A percentile compares a stretch with the other conserved stretches of the same genome.
These are phyloP conservation scores for Anas bernieri DNA, from an alignment of 2,797 vertebrate species.

Conservation along the genomic window DNA sequence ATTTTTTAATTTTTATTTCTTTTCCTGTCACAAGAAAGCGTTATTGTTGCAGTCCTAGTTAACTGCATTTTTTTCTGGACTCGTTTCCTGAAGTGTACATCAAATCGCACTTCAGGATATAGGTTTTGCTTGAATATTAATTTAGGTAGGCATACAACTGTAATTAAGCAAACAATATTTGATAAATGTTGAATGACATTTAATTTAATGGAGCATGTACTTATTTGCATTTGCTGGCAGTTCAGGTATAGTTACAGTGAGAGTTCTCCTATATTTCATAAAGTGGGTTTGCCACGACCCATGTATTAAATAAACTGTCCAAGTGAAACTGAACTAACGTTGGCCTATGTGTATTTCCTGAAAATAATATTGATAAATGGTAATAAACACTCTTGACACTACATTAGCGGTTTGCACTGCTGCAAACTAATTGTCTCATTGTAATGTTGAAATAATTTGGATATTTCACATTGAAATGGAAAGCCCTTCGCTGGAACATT, in stretches of 20 bases:
- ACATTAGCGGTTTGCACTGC: conserved; percentile 80
- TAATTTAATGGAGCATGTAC: conserved; percentile 99
- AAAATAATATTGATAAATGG: conserved; percentile 82
- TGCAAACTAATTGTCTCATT: conserved; percentile 85
- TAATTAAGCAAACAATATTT: conserved; percentile 87
- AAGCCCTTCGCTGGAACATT: conserved; percentile 86
- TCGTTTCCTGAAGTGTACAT: conserved; percentile 88
- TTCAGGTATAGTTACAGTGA: conserved; percentile 87
- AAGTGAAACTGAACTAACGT: conserved; percentile 83
- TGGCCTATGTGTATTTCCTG: conserved; percentile 86
- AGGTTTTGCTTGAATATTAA: conserved; percentile 91
- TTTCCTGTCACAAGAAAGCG: conserved; percentile 84
- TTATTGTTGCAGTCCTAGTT: conserved; percentile 89
- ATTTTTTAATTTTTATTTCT: conserved; percentile 46
- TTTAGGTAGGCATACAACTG: conserved; percentile 87
- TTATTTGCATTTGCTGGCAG: conserved; percentile 91
- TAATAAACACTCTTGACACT: conserved; percentile 79
- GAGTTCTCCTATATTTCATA: conserved; percentile 89
- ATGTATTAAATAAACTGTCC: conserved; percentile 86
- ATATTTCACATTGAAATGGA: conserved; percentile 91
- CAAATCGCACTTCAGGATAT: conserved; percentile 90
- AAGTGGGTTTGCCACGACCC: conserved; percentile 86
- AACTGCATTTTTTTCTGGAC: conserved; percentile 86
- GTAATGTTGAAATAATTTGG: conserved; percentile 88
- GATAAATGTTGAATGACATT: conserved; percentile 93